Base-by-base conservation (phyloP, 1,140 invertebrate genomes). In the Drosophila sulfurigaster region DNA sequence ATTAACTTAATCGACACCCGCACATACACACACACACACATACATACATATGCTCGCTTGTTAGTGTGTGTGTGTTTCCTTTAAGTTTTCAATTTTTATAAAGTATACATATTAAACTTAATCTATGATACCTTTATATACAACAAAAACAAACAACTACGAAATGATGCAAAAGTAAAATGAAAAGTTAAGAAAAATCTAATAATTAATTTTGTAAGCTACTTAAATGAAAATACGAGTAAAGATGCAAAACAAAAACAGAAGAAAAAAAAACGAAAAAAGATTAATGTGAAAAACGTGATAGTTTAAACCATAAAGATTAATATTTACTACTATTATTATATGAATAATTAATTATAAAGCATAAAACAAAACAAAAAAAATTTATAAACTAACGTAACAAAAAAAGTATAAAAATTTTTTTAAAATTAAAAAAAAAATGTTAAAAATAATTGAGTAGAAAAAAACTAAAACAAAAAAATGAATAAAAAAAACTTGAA, bases 281-380 rank as follows among this genome's bases (percentile, higher is more conserved):
- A 64, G 81, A 89, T 89, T 75, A 83, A 80, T 89, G 85, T 89
- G 85, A 88, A 89, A 89, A 88, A 81, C 85, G 85, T 88, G 85
- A 88, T 88, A 88, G 85, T 89, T 89, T 88, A 88, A 88, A 88
- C 85, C 85, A 85, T 88, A 88, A 89, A 89, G 81, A 83, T 87
- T 88, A 88, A 88, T 88, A 85, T 89, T 88, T 88, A 88, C 85
- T 83, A 83, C 81, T 89, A 88, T 88, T 89, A 88, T 88, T 88
- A 88, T 88, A 88, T 88, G 82, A 88, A 88, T 88, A 88, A 88
- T 88, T 88, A 83, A 85, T 83, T 89, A 78, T 89, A 88, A 79
- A 51, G 74, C 67, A 79, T 74, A 69, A 82, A 64, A 69, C 76
- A 48, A 16, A 58, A 49, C 64, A 59, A 30, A 60, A 75, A 78